Conservation (phyloP, 2,888 invertebrate genomes). For the Acleris cristana region DNA sequence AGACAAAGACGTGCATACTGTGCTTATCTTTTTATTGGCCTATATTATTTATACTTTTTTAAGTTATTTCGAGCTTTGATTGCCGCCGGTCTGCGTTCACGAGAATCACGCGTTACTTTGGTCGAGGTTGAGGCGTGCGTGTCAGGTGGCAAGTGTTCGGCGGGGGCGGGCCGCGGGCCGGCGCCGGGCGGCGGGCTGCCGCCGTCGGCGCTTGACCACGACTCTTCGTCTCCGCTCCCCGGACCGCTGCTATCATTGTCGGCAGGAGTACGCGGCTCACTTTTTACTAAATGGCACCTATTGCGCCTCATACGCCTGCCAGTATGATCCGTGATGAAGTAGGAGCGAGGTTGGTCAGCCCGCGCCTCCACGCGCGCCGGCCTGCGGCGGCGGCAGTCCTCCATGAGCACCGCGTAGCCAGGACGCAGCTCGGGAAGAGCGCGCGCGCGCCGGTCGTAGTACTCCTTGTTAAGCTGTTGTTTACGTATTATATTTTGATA, state of each 20-base stretch:
- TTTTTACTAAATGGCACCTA: conserved; percentile 16
- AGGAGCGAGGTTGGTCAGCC: conserved; percentile 33
- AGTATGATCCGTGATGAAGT: conserved; percentile 18
- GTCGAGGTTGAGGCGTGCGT: neutral
- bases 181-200: neutral
- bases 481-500: conserved; percentile 10
- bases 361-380: conserved; percentile 11
- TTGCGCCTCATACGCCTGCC: conserved; percentile 24
- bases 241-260: neutral
- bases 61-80: neutral
- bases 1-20: too few species aligned
- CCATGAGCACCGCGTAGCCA: conserved; percentile 18
- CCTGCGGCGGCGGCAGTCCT: conserved; percentile 5
- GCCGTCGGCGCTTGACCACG: neutral
- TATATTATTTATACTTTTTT: neutral
- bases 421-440: conserved; percentile 14
- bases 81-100: conserved; percentile 9
- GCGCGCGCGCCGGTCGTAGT: conserved; percentile 21
- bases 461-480: conserved; percentile 4
- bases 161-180: neutral
- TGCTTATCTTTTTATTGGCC: too few species aligned
- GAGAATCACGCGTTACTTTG: neutral
- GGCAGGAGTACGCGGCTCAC: neutral
- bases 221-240: neutral
- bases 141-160: neutral